These are phyloP conservation scores for Amiota mariae DNA, from an alignment of 2,888 invertebrate species.

Conservation along the genomic window DNA sequence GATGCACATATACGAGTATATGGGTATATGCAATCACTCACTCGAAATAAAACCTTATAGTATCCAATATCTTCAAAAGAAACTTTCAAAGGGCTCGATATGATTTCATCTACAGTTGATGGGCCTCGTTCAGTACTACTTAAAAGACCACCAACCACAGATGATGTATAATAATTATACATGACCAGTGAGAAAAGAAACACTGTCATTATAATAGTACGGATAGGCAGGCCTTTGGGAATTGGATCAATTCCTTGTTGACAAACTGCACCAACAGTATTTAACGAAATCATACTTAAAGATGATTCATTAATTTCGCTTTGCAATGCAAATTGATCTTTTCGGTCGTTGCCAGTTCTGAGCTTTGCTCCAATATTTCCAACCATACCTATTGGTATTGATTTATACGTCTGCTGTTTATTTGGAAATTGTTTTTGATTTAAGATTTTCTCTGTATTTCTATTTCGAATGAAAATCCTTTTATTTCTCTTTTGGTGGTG, in stretches of 20 bases:
- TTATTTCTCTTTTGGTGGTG: no score
- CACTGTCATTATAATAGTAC: conserved; percentile 61
- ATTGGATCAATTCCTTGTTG: conserved; percentile 69
- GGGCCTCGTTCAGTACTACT: conserved; percentile 68
- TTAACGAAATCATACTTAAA: conserved; percentile 45
- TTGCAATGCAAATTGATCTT: not conserved
- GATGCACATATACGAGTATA: not conserved
- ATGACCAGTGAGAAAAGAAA: conserved; percentile 67
- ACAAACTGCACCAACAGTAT: conserved; percentile 65
- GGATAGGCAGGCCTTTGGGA: conserved; percentile 57
- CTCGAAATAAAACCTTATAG: conserved; percentile 69
- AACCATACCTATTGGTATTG: no score
- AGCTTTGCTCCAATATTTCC: not conserved
- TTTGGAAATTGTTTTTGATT: not conserved
- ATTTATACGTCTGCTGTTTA: not conserved
- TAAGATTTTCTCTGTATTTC: not conserved
- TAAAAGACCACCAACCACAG: conserved; percentile 70
- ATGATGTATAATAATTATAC: conserved; percentile 72
- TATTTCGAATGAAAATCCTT: not conserved
- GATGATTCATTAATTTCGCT: conserved; percentile 16
- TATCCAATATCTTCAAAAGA: conserved; percentile 72
- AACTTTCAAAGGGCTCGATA: conserved; percentile 63
- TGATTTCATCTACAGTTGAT: conserved; percentile 62
- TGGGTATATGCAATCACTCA: conserved; percentile 50
- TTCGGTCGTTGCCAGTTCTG: not conserved